Conservation (phyloP, 2,888 invertebrate genomes). For the Aricia artaxerxes region DNA sequence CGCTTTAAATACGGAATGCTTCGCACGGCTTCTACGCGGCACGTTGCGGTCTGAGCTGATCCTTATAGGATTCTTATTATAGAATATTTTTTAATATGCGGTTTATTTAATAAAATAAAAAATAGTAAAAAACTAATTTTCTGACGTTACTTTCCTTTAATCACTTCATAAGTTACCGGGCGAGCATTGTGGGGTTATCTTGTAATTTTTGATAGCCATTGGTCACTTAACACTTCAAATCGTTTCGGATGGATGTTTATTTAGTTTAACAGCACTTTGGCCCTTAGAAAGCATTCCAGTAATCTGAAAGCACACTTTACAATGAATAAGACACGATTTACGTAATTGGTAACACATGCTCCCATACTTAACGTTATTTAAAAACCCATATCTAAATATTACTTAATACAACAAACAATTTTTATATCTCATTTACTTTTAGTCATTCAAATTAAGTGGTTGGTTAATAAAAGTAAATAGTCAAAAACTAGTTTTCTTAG, state of each 20-base stretch:
- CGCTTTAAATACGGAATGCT: no score
- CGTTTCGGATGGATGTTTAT: slow-evolving; percentile 72
- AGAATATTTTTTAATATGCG: no score
- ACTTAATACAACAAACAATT: slow-evolving; percentile 13
- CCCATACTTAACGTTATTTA: slow-evolving; percentile 25
- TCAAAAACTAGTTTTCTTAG: no score
- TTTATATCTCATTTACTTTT: background rate
- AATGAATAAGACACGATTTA: slow-evolving; percentile 75
- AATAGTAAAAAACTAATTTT: slow-evolving; percentile 38
- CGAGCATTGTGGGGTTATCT: slow-evolving; percentile 71
- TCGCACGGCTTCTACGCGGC: no score
- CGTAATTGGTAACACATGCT: slow-evolving; percentile 56
- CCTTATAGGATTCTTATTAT: no score
- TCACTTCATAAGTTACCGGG: slow-evolving; percentile 77
- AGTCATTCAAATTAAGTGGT: background rate
- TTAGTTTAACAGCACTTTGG: slow-evolving; percentile 72
- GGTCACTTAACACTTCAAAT: slow-evolving; percentile 78
- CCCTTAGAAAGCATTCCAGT: slow-evolving; percentile 74
- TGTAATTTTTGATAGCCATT: slow-evolving; percentile 78
- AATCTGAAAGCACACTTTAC: slow-evolving; percentile 72
- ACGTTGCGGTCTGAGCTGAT: no score
- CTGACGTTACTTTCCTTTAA: slow-evolving; percentile 62
- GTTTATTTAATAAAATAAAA: no score
- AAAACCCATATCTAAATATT: background rate
- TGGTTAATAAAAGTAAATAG: no score